Conservation (phyloP, 2,888 invertebrate genomes). For the Pheosia tremula region DNA sequence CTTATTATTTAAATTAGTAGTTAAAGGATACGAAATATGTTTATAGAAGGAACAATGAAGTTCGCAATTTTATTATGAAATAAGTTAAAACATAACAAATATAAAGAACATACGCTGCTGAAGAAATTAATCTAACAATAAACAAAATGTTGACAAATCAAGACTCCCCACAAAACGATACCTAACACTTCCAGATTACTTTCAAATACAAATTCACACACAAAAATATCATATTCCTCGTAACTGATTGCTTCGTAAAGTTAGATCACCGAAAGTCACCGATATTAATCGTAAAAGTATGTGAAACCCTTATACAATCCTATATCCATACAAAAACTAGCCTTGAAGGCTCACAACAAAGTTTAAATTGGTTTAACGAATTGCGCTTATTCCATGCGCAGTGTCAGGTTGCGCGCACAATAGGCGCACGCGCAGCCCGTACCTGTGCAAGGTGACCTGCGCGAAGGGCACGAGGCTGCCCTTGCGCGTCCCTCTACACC, state of each 20-base stretch:
- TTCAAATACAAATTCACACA: slow-evolving; percentile 5
- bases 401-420: slow-evolving; percentile 77
- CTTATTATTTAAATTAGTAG: too few relatives aligned
- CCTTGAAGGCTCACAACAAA: slow-evolving; percentile 17
- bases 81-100: too few relatives aligned
- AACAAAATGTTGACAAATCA: slow-evolving; percentile 1
- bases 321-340: slow-evolving; percentile 17
- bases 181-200: neutral
- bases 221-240: slow-evolving; percentile 12
- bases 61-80: too few relatives aligned
- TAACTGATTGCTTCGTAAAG: slow-evolving; percentile 7
- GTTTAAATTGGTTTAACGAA: slow-evolving; percentile 19
- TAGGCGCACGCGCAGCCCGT: slow-evolving; percentile 75
- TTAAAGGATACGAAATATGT: too few relatives aligned
- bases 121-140: too few relatives aligned
- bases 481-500: slow-evolving; percentile 61
- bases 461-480: slow-evolving; percentile 78
- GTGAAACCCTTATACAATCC: slow-evolving; percentile 20
- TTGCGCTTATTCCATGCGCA: slow-evolving; percentile 37
- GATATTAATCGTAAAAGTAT: slow-evolving; percentile 30
- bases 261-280: slow-evolving; percentile 3
- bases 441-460: slow-evolving; percentile 80
- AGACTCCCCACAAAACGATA: neutral
- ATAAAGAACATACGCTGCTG: too few relatives aligned
- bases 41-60: too few relatives aligned